phyloP scores from a whole-genome alignment of 2,797 vertebrate species.

The Centroberyx gerrardi region DNA sequence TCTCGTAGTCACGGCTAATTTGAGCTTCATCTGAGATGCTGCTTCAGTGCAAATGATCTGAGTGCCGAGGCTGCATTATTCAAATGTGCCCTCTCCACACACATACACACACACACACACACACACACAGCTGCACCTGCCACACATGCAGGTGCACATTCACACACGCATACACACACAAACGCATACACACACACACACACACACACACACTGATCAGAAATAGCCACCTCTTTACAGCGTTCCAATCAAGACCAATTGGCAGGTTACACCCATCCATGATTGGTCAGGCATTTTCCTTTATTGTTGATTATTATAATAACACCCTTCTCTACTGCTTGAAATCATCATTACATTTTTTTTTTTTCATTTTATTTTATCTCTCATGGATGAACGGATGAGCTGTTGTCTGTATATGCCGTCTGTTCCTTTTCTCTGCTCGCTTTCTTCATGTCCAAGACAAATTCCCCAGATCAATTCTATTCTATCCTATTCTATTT shows the following conservation, averaged over 20 bases:
- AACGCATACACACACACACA: slow-evolving; percentile 7
- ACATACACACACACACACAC: slow-evolving; percentile 12
- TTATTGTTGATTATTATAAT: background rate
- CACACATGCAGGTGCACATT: background rate
- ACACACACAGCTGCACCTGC: background rate
- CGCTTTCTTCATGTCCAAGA: background rate
- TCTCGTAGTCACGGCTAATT: slow-evolving; percentile 46
- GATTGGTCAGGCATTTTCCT: background rate
- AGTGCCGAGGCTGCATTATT: slow-evolving; percentile 46
- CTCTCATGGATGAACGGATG: no score
- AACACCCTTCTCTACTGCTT: background rate
- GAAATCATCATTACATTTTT: background rate
- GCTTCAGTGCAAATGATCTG: slow-evolving; percentile 48
- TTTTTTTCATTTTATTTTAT: background rate
- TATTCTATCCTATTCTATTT: no score
- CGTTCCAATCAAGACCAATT: slow-evolving; percentile 9
- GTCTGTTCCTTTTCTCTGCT: background rate
- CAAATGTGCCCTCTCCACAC: slow-evolving; percentile 22
- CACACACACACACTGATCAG: background rate
- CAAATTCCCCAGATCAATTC: no score
- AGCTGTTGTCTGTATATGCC: background rate
- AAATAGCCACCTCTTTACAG: background rate
- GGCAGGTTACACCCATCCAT: background rate
- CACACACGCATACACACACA: background rate
- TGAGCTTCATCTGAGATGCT: slow-evolving; percentile 46